Base-by-base conservation (phyloP, 2,888 invertebrate genomes). In the Sepioteuthis lessoniana region DNA sequence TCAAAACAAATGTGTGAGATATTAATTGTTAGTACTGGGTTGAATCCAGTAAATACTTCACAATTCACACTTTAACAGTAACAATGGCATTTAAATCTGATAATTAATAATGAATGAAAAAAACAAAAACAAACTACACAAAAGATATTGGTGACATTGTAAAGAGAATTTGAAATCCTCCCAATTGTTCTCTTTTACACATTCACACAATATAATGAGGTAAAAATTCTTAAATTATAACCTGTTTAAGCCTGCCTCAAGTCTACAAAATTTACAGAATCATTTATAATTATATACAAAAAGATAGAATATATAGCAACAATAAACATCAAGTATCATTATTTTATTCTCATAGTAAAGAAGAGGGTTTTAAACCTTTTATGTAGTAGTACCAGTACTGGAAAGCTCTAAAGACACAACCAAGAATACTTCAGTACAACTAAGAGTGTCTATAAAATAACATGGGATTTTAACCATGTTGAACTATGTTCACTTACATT, bases 401-500 rank as follows among this genome's bases (percentile, higher is more conserved):
- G 13, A n/a, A 76, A 76, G 35, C 76, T 35, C 76, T n/a, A 76
- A 76, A 76, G 76, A 76, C n/a, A 35, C 76, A 76, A 13, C 76
- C 35, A 35, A 76, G 76, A 76, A 76, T 35, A 76, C n/a, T 76
- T n/a, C 76, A 35, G 76, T 16, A 76, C 35, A 19, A 76, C 76
- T 76, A 76, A 55, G 21, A 76, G 76, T 76, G 19, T n/a, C 76
- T n/a, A 76, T 21, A 31, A 42, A 92, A 42, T 19, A 47, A 35
- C 13, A n/a, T n/a, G 35, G 76, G 76, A 76, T 76, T 76, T 76
- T n/a, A 76, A 76, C 55, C 76, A 91, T 47, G 37, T 76, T 76
- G n/a, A 76, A 76, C 76, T 76, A 76, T 76, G 35, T 50, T 97
- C 60, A 97, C 97, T 95, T 97, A 98, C 98, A 98, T 98, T 97